Evolutionary conservation across 2,113 vertebrate genomes (phyloP), one percentile per base, ranked within the genome.

Genomic region (Elaphurus davidianus): DNA sequence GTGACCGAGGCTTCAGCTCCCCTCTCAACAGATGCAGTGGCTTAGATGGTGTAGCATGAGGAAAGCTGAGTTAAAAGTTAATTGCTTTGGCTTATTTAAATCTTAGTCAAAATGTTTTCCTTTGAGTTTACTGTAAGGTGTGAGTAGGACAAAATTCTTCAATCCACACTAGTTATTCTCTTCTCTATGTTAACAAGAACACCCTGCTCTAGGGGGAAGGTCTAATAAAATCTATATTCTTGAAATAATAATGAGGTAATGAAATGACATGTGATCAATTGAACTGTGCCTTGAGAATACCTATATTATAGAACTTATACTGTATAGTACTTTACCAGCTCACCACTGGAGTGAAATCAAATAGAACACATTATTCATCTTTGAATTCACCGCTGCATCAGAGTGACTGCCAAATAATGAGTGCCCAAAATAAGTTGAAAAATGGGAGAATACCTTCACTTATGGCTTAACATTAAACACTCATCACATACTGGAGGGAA

Each of bases 11-110:
- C 50, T 21, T 54, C 36, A 16, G 27, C 21, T 36, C 28, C 86
- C 19, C 15, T 62, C 30, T 28, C 50, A 45, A 71, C 45, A 5
- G n/a, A 21, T 3, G 1, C 0, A 0, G 27, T 15, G n/a, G 33
- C 36, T 36, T 33, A 19, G 17, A 50, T 33, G 15, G 40, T 3
- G 28, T 19, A 7, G 23, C 17, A 12, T 19, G 1, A 4, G 10
- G n/a, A 55, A 57, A 15, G 12, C 28, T n/a, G 27, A 3, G 27
- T 5, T 43, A 25, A 36, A 19, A 15, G 23, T 9, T 71, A 27
- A 59, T 14, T 12, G 13, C n/a, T 57, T 57, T 28, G 15, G 47
- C 40, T 19, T 13, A 14, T 10, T 14, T 59, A 5, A 19, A 7
- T 57, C 50, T 71, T 59, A 17, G 3, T 40, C 40, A 59, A 33